A percentile compares a stretch with the other conserved stretches of the same genome.
phyloP scores from a whole-genome alignment of 2,888 invertebrate species.

The Folsomia candida region DNA sequence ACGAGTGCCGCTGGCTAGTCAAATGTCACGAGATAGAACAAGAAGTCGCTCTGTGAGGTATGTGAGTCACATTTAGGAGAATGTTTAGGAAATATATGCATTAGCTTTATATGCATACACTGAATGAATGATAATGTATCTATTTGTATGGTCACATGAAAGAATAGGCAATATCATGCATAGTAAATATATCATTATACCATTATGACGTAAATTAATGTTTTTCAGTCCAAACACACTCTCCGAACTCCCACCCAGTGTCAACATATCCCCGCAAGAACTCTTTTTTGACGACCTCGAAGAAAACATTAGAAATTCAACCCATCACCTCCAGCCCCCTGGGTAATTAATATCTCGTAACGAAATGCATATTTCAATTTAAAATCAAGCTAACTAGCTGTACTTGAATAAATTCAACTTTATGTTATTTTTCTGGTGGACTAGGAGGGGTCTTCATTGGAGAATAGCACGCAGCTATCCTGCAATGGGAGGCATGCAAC shows the following conservation, averaged over 20 bases:
- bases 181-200: too few species aligned
- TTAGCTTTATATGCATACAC: too few species aligned
- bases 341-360: conserved; percentile 32
- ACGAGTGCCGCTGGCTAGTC: conserved; percentile 49
- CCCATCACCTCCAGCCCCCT: conserved; percentile 50
- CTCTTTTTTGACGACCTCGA: conserved; percentile 51
- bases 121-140: too few species aligned
- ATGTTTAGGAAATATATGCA: too few species aligned
- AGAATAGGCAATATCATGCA: too few species aligned
- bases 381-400: too few species aligned
- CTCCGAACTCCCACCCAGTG: conserved; percentile 49
- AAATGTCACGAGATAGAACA: conserved; percentile 50
- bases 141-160: too few species aligned
- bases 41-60: conserved; percentile 50
- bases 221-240: conserved; percentile 47
- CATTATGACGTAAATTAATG: too few species aligned
- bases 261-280: conserved; percentile 50
- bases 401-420: too few species aligned
- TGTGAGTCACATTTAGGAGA: too few species aligned
- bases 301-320: conserved; percentile 50
- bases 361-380: background rate
- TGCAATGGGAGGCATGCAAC: conserved; percentile 36
- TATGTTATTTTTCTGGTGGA: background rate
- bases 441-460: conserved; percentile 50
- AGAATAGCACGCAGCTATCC: conserved; percentile 47